Evolutionary conservation across 92 coral and sea anemone species (phyloP), one percentile per base, ranked within the genome.

Genomic region (Bergia sp.): DNA sequence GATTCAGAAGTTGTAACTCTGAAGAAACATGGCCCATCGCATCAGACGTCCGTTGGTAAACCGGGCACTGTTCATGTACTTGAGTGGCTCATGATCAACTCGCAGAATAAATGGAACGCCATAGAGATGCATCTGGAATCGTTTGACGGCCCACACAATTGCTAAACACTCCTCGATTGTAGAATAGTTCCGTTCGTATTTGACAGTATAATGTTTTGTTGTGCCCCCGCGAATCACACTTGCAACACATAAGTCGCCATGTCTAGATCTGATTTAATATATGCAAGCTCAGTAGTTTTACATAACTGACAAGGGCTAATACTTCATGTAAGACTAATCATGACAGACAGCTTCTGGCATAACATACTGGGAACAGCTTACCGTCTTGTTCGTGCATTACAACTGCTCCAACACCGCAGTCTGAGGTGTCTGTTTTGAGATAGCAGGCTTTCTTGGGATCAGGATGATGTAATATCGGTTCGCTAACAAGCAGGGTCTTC

Each of bases 21-120:
- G 96, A 3, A 94, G 85, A 21, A 77, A 79, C 89, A 91, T 79
- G 2, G 94, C 92, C 92, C 92, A 93, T 58, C 94, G 72, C 96
- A 91, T 91, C 10, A 93, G 43, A 0, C 96, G 75, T 37, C 85
- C 77, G 39, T 93, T 91, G 0, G 82, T 21, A 39, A 90, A 65
- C 74, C 81, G 87, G 2, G 93, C 91, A 53, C 85, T 67, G 57
- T 91, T 87, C 77, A 91, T 57, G 71, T 92, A 92, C 21, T 53
- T 82, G 1, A 92, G 43, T 0, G 93, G 92, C 13, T 92, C 90
- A 61, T 92, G 94, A 66, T 94, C 94, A 10, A 91, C 92, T 86
- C 92, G 91, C 3, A 94, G 80, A 7, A 85, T 58, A 66, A 94
- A 94, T 15, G 83, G 82, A 41, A 29, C 79, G 3, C 96, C 94